Conservation (phyloP, 2,797 vertebrate genomes). For the Leontocebus nigricollis region DNA sequence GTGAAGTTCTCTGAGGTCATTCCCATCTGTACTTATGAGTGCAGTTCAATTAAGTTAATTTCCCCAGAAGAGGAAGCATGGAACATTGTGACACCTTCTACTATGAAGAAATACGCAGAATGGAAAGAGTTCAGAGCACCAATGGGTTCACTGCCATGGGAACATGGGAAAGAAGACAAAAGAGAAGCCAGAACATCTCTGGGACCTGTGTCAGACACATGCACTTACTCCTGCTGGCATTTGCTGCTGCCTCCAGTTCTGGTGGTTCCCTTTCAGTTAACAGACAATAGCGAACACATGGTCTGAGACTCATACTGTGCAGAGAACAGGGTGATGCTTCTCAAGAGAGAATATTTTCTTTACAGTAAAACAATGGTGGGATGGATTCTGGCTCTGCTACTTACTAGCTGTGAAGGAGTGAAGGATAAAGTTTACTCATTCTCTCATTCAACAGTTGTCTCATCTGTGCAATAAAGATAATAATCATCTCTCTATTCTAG, state of each 20-base stretch:
- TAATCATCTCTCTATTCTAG: background rate
- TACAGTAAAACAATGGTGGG: too few species aligned
- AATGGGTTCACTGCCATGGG: too few species aligned
- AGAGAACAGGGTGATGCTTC: accelerated
- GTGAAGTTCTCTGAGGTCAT: background rate
- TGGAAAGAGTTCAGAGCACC: background rate
- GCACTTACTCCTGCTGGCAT: background rate
- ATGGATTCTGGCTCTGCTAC: background rate
- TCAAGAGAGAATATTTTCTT: background rate
- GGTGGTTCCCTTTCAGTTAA: background rate
- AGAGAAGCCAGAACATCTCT: background rate
- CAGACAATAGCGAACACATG: background rate
- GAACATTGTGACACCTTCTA: background rate
- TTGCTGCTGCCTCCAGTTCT: too few species aligned
- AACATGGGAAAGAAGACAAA: background rate
- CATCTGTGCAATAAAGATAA: too few species aligned
- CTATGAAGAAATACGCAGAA: background rate
- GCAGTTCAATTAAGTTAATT: background rate
- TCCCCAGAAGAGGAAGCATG: background rate
- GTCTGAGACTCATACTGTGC: background rate
- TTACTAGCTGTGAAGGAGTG: background rate
- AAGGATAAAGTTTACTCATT: background rate
- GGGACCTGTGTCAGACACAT: accelerated
- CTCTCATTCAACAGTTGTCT: background rate
- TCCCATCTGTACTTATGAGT: background rate